Evolutionary conservation across 2,888 invertebrate genomes (phyloP).

Genomic region (Tineola bisselliella): DNA sequence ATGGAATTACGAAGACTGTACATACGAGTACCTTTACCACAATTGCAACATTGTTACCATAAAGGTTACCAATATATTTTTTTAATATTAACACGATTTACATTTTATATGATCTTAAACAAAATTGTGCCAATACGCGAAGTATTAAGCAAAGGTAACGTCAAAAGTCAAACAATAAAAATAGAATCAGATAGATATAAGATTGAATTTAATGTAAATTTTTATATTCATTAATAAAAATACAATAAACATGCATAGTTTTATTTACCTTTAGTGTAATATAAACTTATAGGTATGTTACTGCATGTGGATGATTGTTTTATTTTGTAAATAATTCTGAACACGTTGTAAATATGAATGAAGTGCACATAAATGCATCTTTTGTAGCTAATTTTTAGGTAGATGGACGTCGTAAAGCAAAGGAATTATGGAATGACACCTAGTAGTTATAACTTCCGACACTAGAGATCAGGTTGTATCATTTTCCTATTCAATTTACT

Average conservation of each 20-base stretch:
- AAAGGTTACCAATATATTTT: neutral
- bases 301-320: constrained; percentile 1
- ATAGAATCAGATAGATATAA: neutral
- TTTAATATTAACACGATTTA: neutral
- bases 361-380: neutral
- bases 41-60: constrained; percentile 4
- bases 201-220: constrained; percentile 38
- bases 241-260: constrained; percentile 36
- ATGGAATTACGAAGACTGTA: neutral
- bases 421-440: neutral
- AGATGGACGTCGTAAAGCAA: constrained; percentile 23
- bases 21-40: neutral
- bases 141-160: neutral
- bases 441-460: neutral
- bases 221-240: constrained; percentile 62
- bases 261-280: constrained; percentile 25
- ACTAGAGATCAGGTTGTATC: constrained; percentile 34
- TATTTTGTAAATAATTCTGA: constrained; percentile 9
- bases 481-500: constrained; percentile 19
- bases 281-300: neutral
- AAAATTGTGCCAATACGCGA: neutral
- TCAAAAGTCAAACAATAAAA: neutral
- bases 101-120: neutral
- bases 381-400: constrained; percentile 22
- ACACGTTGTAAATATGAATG: constrained; percentile 7